A percentile compares a stretch with the other conserved stretches of the same genome.
phyloP scores from a whole-genome alignment of 1,140 invertebrate species.

The Neodiprion virginianus region DNA sequence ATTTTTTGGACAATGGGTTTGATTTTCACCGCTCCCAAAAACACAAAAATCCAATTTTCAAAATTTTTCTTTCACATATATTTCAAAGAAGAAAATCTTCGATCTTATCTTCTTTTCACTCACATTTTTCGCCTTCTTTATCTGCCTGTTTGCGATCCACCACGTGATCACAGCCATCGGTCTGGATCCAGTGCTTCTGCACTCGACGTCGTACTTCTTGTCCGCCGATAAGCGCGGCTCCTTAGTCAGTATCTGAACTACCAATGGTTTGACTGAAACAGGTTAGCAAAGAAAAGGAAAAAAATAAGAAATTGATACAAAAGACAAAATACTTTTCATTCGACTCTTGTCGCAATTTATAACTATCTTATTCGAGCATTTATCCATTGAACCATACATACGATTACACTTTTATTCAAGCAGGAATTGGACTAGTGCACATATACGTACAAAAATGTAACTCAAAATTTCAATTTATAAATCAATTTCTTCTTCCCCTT shows the following conservation, averaged over 20 bases:
- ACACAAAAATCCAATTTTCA: no score
- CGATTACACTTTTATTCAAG: no score
- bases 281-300: conserved; percentile 24
- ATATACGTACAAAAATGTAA: no score
- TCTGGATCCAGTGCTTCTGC: conserved; percentile 80
- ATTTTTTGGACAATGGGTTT: no score
- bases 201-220: conserved; percentile 83
- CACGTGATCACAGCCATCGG: conserved; percentile 82
- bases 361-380: background rate
- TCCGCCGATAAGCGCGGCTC: conserved; percentile 80
- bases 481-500: no score
- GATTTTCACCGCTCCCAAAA: no score
- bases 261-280: conserved; percentile 80
- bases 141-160: conserved; percentile 82
- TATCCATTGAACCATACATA: background rate
- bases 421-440: no score
- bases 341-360: background rate
- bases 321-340: background rate
- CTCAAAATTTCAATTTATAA: no score
- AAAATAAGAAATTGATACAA: conserved; percentile 7
- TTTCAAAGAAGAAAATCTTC: no score
- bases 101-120: conserved; percentile 54
- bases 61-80: no score
- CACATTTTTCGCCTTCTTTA: conserved; percentile 80
- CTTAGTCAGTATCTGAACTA: conserved; percentile 80